Base-by-base conservation (phyloP, 2,797 vertebrate species). In the Lutjanus argentimaculatus region DNA sequence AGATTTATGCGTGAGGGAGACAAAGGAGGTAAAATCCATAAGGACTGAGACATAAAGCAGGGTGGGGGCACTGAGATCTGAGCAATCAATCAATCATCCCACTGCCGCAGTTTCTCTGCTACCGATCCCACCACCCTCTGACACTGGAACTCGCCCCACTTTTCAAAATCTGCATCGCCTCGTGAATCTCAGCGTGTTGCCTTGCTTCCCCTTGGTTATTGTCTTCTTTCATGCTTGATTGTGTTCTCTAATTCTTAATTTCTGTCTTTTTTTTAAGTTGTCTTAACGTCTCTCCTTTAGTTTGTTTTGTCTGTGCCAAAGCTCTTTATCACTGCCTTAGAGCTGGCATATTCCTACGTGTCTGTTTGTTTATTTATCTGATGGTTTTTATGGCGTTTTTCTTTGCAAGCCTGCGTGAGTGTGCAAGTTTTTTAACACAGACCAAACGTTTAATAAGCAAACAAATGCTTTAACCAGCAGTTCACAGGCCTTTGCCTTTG, bases 81-180 rank as follows among this genome's bases (percentile, higher is more conserved):
- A 72, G 63, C 69, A 65, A 79, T 74, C 53, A 14, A 87, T 88
- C 84, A 85, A 68, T 85, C 81, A 70, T 69, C 55, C 61, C 8
- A 11, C 30, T 65, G 55, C 73, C 59, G 15, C 79, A 43, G 57
- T 73, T 67, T 75, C 25, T 77, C 57, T 62, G 22, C 42, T 25
- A 21, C 49, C 36, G 25, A 6, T 21, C 46, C 15, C 48, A 9
- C 66, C 64, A 55, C 21, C 58, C 40, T 69, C 36, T 57, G 64
- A 69, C 73, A 46, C 56, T 30, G 6, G 0, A 82, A 21, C 55
- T 30, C 55, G 22, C 22, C 65, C 61, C 42, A 40, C 63, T 52
- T 80, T 75, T 43, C 4, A 42, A 49, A 70, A 55, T 63, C 57
- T 74, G 49, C 66, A 77, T 61, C 30, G 36, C 15, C n/a, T 63